Evolutionary conservation across 2,797 vertebrate genomes (phyloP).

Genomic region (Betta splendens): DNA sequence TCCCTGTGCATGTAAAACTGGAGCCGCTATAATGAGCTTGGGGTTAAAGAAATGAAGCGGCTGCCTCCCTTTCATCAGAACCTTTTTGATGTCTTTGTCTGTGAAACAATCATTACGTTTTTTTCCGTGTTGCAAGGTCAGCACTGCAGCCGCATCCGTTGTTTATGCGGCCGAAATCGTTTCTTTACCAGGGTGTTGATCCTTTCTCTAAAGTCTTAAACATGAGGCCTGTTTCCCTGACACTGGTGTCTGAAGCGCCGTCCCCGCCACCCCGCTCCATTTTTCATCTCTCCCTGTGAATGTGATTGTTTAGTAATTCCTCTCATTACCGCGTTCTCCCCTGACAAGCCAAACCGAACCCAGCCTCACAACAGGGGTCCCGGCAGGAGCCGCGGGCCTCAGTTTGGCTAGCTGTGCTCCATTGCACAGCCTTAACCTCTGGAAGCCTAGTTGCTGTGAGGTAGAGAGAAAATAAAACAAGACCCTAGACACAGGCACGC

Average conservation of each 20-base stretch:
- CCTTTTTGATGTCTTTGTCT: constrained; percentile 52
- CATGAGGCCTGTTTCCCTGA: constrained; percentile 31
- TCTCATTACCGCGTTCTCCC: constrained; percentile 63
- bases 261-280: constrained; percentile 29
- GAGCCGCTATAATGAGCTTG: constrained; percentile 62
- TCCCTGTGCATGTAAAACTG: constrained; percentile 52
- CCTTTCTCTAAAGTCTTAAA: constrained; percentile 11
- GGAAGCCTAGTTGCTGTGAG: constrained; percentile 66
- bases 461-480: constrained; percentile 73
- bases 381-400: constrained; percentile 59
- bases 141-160: constrained; percentile 18
- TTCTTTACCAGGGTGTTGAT: constrained; percentile 8
- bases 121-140: constrained; percentile 10
- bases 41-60: constrained; percentile 58
- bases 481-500: constrained; percentile 53
- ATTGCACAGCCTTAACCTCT: constrained; percentile 72
- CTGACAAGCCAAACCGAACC: constrained; percentile 55
- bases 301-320: constrained; percentile 69
- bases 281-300: constrained; percentile 32
- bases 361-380: constrained; percentile 56
- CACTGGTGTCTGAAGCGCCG: constrained; percentile 7
- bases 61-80: constrained; percentile 50
- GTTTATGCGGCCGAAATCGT: constrained; percentile 14
- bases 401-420: constrained; percentile 63
- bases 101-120: constrained; percentile 32